Base-by-base conservation (phyloP, 2,797 vertebrate genomes). In the Trachurus trachurus region DNA sequence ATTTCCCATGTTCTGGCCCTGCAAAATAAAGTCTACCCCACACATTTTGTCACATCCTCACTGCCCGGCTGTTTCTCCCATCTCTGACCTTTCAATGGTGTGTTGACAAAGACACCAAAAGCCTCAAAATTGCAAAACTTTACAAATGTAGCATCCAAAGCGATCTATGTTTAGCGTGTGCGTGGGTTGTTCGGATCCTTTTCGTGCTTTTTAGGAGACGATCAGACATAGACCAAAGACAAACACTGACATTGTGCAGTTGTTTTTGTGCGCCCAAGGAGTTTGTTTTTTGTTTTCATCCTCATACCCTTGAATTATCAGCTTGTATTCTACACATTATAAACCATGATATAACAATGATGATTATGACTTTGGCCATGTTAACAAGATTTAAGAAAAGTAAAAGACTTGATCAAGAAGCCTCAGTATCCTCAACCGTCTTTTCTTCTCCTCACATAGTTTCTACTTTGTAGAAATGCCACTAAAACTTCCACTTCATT, bases 121-220 rank as follows among this genome's bases (percentile, higher is more conserved):
- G 84, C 88, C 87, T 88, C 86, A 91, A 83, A 85, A 88, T 88
- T 88, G 87, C 84, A 64, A 89, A 87, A 81, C 82, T 83, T 77
- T 29, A 74, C 76, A 76, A 82, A 86, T 73, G 77, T 29, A 71
- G 76, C 69, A 61, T 87, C 72, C 52, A 72, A 52, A 65, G 66
- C 1, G 54, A 29, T 86, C 90, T 86, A 80, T 86, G 74, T 92
- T 91, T 90, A 88, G 89, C 52, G n/a, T n/a, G 13, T 75, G 82
- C 86, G 82, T 91, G 81, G 91, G 78, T 59, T 68, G 76, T 31
- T 42, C 59, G 69, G 52, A 82, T 78, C 63, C 66, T 71, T 82
- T 67, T 74, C 52, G 12, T 72, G 64, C 73, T 81, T 83, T 82
- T 77, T 54, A 60, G 56, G 65, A 62, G 68, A 68, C 37, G 22